These are phyloP conservation scores for Blera fallax DNA, from an alignment of 2,888 invertebrate genomes.

Conservation along the genomic window DNA sequence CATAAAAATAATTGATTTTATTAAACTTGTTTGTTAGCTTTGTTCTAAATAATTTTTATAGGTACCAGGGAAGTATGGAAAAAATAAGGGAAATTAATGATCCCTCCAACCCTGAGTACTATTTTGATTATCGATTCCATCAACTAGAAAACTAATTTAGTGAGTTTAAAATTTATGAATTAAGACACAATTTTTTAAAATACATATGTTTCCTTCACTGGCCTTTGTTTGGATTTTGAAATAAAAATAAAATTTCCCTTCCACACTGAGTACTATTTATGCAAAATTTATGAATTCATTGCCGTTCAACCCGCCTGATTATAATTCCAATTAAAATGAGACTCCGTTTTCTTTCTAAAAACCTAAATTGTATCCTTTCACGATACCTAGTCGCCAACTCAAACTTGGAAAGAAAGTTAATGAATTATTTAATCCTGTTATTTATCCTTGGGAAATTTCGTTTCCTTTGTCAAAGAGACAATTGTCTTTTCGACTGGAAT, in stretches of 20 bases:
- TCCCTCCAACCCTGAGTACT: too few species aligned
- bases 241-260: background rate
- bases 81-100: background rate
- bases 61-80: background rate
- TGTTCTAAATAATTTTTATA: background rate
- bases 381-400: background rate
- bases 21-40: background rate
- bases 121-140: too few species aligned
- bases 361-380: background rate
- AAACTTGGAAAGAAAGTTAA: slow-evolving; percentile 28
- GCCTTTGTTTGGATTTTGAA: background rate
- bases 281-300: background rate
- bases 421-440: slow-evolving; percentile 55
- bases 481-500: slow-evolving; percentile 43
- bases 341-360: background rate
- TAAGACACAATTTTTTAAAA: too few species aligned
- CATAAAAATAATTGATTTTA: background rate
- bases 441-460: slow-evolving; percentile 1
- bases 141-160: too few species aligned
- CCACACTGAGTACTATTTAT: background rate
- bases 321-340: background rate
- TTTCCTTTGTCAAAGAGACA: slow-evolving; percentile 1
- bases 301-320: background rate
- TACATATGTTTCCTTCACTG: too few species aligned
- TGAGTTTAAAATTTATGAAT: too few species aligned